Evolutionary conservation across 1,140 invertebrate species (phyloP).

Genomic region (Aphidius gifuensis): DNA sequence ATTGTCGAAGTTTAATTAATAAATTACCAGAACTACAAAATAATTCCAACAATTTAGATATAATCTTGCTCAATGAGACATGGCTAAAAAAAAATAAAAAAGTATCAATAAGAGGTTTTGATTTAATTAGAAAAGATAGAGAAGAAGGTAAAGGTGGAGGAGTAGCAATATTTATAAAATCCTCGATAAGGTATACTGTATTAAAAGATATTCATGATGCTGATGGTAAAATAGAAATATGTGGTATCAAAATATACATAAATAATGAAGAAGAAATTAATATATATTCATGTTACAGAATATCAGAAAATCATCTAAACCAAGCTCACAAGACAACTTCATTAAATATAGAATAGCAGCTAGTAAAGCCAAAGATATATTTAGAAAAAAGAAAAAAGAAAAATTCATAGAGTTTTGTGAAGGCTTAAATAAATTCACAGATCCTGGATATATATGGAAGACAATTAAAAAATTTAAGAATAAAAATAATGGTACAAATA

Average conservation of each 20-base stretch:
- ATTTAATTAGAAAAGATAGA: slow-evolving; percentile 3
- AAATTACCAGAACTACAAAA: slow-evolving; percentile 12
- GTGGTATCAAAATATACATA: slow-evolving; percentile 2
- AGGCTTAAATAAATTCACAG: no score
- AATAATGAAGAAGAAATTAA: not conserved
- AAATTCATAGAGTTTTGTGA: no score
- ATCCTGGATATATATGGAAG: no score
- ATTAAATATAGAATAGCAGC: no score
- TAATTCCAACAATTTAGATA: slow-evolving; percentile 5
- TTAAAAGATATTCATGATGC: not conserved
- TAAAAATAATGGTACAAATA: no score
- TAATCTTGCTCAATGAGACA: slow-evolving; percentile 8
- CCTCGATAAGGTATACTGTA: not conserved
- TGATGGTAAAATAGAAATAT: slow-evolving; percentile 5
- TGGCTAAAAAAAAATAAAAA: slow-evolving; percentile 5
- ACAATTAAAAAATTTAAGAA: no score
- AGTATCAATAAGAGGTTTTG: slow-evolving; percentile 1
- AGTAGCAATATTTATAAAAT: slow-evolving; percentile 9
- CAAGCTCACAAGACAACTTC: no score
- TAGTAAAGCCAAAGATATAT: no score
- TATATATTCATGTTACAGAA: not conserved
- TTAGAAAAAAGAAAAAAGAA: no score
- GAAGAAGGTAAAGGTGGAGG: slow-evolving; percentile 2
- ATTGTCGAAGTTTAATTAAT: slow-evolving; percentile 5
- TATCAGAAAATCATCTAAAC: not conserved